Conservation (phyloP, 2,888 invertebrate genomes). For the Drosophila trichaetosa region DNA sequence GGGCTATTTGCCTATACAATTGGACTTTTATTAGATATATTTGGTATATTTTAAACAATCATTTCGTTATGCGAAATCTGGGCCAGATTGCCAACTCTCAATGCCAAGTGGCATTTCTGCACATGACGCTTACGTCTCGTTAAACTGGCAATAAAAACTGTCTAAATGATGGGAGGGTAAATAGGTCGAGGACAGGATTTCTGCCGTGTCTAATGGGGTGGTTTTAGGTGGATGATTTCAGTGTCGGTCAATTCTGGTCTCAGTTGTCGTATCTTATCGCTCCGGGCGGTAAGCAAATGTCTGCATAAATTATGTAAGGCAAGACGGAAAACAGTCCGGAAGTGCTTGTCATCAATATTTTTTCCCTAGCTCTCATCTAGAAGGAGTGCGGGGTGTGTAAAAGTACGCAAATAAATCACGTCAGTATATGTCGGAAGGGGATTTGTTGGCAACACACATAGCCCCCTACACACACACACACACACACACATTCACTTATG, state of each 20-base stretch:
- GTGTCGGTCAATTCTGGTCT: slow-evolving; percentile 41
- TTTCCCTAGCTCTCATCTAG: slow-evolving; percentile 6
- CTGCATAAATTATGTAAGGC: slow-evolving; percentile 76
- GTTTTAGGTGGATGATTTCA: slow-evolving; percentile 12
- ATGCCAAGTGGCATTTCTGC: slow-evolving; percentile 24
- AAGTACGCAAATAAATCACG: slow-evolving; percentile 58
- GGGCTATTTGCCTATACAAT: slow-evolving; percentile 44
- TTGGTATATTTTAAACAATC: slow-evolving; percentile 59
- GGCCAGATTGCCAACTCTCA: slow-evolving; percentile 14
- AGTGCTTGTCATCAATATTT: slow-evolving; percentile 78
- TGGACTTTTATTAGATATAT: slow-evolving; percentile 38
- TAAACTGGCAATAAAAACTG: slow-evolving; percentile 67
- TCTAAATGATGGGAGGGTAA: slow-evolving; percentile 54
- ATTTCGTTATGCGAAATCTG: slow-evolving; percentile 30
- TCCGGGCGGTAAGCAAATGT: slow-evolving; percentile 57
- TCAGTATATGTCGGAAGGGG: slow-evolving; percentile 9
- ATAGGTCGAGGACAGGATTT: slow-evolving; percentile 36
- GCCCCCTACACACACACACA: background rate
- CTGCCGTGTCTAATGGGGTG: slow-evolving; percentile 40
- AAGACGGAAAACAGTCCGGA: slow-evolving; percentile 61
- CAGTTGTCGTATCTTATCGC: slow-evolving; percentile 49
- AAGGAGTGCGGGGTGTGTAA: slow-evolving; percentile 24
- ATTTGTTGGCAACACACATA: slow-evolving; percentile 14
- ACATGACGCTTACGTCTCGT: slow-evolving; percentile 66
- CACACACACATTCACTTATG: slow-evolving; percentile 27